Evolutionary conservation across 2,888 invertebrate species (phyloP).

Genomic region (Synergus japonicus): DNA sequence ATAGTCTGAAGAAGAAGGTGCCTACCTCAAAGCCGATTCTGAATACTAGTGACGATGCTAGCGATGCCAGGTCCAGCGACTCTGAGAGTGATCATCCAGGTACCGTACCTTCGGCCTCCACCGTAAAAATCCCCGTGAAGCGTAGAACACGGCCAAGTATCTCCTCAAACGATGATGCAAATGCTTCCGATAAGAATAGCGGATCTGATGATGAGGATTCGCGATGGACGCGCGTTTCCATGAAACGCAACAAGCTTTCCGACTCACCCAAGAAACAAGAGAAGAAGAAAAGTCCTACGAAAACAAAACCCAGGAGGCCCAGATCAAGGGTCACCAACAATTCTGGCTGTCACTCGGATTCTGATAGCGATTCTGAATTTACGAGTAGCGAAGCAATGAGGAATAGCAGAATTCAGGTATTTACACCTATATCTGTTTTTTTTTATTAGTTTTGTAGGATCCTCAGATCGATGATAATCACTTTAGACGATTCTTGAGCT

Average conservation of each 20-base stretch:
- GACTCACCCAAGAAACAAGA: conserved; percentile 72
- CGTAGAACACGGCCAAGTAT: conserved; percentile 40
- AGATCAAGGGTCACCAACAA: conserved; percentile 68
- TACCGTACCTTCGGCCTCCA: conserved; percentile 4
- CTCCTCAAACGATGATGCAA: conserved; percentile 71
- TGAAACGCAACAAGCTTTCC: conserved; percentile 67
- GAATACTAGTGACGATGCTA: conserved; percentile 74
- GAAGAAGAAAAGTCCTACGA: conserved; percentile 72
- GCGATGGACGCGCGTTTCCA: conserved; percentile 63
- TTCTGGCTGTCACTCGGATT: conserved; percentile 67
- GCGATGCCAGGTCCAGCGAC: conserved; percentile 74
- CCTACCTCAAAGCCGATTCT: conserved; percentile 75
- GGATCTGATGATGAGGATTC: conserved; percentile 66
- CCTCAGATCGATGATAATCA: neutral
- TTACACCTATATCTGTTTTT: neutral
- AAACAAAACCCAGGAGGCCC: conserved; percentile 73
- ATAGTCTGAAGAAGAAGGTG: conserved; percentile 75
- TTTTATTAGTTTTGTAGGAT: neutral
- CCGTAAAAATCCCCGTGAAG: conserved; percentile 21
- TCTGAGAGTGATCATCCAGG: conserved; percentile 69
- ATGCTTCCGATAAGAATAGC: conserved; percentile 55
- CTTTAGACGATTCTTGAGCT: neutral
- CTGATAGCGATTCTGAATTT: conserved; percentile 72
- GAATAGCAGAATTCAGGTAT: conserved; percentile 60
- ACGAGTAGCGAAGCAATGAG: conserved; percentile 54